These are phyloP conservation scores for Ephialtes manifestator DNA, from an alignment of 2,888 invertebrate genomes.

Conservation along the genomic window DNA sequence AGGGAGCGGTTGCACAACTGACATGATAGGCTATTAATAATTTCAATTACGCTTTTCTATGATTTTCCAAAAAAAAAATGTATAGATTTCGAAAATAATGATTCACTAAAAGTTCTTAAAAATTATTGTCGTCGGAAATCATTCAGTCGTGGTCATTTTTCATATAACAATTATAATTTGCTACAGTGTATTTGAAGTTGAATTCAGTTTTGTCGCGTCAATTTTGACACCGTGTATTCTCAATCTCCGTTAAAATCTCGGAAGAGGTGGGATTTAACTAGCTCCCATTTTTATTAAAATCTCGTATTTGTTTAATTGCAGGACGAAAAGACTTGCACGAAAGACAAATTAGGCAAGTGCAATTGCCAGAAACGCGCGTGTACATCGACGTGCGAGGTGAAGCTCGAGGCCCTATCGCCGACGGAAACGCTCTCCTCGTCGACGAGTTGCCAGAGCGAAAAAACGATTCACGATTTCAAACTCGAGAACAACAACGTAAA, in stretches of 20 bases:
- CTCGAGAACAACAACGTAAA: conserved; percentile 84
- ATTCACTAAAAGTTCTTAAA: too few relatives aligned
- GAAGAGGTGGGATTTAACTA: not conserved
- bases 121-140: too few relatives aligned
- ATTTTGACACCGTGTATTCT: not conserved
- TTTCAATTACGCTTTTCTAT: too few relatives aligned
- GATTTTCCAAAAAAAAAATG: too few relatives aligned
- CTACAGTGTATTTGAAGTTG: too few relatives aligned
- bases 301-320: conserved; percentile 60
- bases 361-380: conserved; percentile 81
- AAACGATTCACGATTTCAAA: conserved; percentile 78
- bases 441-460: conserved; percentile 66
- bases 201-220: not conserved
- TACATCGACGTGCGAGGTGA: conserved; percentile 83
- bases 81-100: too few relatives aligned
- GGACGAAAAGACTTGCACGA: conserved; percentile 80
- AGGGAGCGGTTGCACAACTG: too few relatives aligned
- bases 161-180: too few relatives aligned
- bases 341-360: conserved; percentile 80
- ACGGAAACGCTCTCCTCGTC: conserved; percentile 75
- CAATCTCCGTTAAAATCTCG: too few relatives aligned
- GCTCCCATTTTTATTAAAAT: not conserved
- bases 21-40: too few relatives aligned
- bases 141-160: too few relatives aligned
- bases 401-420: conserved; percentile 82